phyloP scores from a whole-genome alignment of 64 coral and sea anemone genomes.

The Acropora tenuis region DNA sequence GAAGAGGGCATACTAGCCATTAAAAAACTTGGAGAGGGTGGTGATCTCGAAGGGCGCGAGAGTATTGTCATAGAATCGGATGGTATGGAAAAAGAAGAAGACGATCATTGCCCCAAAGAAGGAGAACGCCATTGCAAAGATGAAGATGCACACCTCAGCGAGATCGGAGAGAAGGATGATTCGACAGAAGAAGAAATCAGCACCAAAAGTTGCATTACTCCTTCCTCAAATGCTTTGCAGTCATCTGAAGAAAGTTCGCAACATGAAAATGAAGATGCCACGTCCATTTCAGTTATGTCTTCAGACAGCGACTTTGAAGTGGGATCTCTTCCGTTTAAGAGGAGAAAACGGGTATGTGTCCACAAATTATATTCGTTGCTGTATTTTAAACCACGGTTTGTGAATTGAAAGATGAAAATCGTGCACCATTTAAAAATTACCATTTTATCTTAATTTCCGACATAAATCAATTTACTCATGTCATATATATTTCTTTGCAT shows the following conservation, averaged over 20 bases:
- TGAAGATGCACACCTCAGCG: not conserved
- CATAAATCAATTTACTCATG: not conserved
- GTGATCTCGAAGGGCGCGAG: not conserved
- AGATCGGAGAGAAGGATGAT: slow-evolving; percentile 7
- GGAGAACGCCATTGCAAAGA: not conserved
- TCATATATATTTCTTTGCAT: not conserved
- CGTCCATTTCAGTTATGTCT: not conserved
- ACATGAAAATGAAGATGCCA: not conserved
- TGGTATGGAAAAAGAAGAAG: not conserved
- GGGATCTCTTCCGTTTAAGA: not conserved
- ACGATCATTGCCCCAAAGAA: not conserved
- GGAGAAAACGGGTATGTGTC: slow-evolving; percentile 3
- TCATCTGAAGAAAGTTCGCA: slow-evolving; percentile 1
- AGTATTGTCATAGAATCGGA: not conserved
- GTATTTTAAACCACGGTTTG: not conserved
- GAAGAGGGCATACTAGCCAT: no score
- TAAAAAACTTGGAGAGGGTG: not conserved
- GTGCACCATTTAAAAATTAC: not conserved
- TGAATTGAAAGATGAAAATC: not conserved
- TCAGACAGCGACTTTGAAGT: slow-evolving; percentile 12
- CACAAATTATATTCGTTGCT: not conserved
- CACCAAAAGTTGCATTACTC: not conserved
- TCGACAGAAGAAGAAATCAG: not conserved
- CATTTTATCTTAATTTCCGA: no score
- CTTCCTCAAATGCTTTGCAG: not conserved